Evolutionary conservation across 2,888 invertebrate genomes (phyloP), one percentile per base, ranked within the genome.

Genomic region (Callimorpha dominula): DNA sequence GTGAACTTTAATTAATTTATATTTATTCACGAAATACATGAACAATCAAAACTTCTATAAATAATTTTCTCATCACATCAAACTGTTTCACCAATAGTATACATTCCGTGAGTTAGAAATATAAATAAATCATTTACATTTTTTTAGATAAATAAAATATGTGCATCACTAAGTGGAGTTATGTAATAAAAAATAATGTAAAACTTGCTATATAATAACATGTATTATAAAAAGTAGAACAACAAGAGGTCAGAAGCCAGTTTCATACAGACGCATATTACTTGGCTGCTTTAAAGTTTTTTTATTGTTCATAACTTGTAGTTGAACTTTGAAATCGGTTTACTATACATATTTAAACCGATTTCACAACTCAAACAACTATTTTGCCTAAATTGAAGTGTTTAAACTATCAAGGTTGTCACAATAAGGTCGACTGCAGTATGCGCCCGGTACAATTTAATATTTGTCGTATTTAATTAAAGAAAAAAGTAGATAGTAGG

Each of bases 381-480:
- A 80, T 80, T 78, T 77, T 78, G 75, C 72, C 77, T 77, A 81
- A 85, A 85, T 81, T 84, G 78, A 81, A 81, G 79, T 73, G 79
- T 81, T 86, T 85, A 82, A 81, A 77, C 78, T 68, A 74, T 78
- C 86, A 88, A 89, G 89, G 89, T 87, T 85, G 77, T 72, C 68
- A 52, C 69, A 78, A 80, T 84, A 85, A 89, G 88, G 87, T 82
- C 87, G 79, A 81, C 82, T 81, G 79, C 81, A 84, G 77, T 78
- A 86, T 83, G 73, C 79, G 73, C 75, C 52, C 31, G 46, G 5
- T 60, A 49, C 40, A 50, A 63, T 63, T 14, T 17, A 6, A 40
- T 49, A 50, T 50, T 63, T 63, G 42, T 54, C 54, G 42, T 40
- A 4, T 42, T 40, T 54, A 54, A 54, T 67, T 54, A 40, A 67